These are phyloP conservation scores for Phataginus tetradactyla DNA, from an alignment of 2,797 vertebrate species.

Conservation along the genomic window DNA sequence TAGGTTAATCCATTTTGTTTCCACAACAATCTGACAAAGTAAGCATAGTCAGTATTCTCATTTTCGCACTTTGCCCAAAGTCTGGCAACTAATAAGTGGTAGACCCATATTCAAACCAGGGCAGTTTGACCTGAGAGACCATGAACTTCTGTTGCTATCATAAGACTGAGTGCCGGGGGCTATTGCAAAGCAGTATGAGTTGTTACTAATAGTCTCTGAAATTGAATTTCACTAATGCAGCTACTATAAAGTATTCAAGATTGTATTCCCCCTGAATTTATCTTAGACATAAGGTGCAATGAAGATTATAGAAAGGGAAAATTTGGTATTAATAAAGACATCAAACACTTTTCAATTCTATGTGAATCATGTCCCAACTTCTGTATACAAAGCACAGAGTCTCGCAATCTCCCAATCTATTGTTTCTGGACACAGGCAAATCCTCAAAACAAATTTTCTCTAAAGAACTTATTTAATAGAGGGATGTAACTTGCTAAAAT, in stretches of 20 bases:
- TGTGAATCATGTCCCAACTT: background rate
- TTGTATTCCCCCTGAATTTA: background rate
- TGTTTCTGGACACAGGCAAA: background rate
- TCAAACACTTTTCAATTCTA: background rate
- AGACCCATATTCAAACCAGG: background rate
- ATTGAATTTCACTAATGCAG: constrained; percentile 41
- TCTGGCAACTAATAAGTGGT: background rate
- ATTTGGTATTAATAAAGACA: constrained; percentile 5
- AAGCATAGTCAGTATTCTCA: background rate
- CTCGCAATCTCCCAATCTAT: background rate
- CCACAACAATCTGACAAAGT: background rate
- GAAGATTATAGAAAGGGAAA: background rate
- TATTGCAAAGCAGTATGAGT: background rate
- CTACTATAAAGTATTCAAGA: background rate
- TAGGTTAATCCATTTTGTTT: background rate
- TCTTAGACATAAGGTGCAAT: background rate
- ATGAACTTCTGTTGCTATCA: background rate
- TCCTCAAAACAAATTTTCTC: background rate
- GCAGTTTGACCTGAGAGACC: background rate
- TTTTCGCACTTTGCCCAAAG: background rate
- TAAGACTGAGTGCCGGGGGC: background rate
- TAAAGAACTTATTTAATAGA: background rate
- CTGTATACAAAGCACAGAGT: background rate
- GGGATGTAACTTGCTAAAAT: background rate
- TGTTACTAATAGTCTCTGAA: constrained; percentile 34